Percentiles rank a stretch among this genome's conserved stretches.
Evolutionary conservation across 1,140 invertebrate species (phyloP).

Genomic region (Sinonovacula constricta): DNA sequence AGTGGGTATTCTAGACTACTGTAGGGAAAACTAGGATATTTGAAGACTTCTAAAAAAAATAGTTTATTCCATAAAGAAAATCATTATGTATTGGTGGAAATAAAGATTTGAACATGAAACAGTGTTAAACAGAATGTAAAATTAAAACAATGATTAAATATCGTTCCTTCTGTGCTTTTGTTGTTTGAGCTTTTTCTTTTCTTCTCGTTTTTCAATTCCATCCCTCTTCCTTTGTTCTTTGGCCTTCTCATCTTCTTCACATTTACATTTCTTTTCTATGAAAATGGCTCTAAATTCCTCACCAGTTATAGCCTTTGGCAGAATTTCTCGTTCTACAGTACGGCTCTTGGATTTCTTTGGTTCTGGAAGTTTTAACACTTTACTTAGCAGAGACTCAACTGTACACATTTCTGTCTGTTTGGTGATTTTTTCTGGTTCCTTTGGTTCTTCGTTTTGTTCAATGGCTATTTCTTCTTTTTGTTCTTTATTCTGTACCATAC

Average conservation of each 20-base stretch:
- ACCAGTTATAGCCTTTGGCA: conserved; percentile 6
- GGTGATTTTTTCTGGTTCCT: too few species aligned
- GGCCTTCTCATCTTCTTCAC: not conserved
- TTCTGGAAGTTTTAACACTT: not conserved
- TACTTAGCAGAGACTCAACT: not conserved
- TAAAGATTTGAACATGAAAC: too few species aligned
- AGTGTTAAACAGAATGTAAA: too few species aligned
- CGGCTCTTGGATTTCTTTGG: not conserved
- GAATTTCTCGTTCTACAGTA: conserved; percentile 5
- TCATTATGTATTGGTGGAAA: too few species aligned
- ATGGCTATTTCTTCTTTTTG: not conserved
- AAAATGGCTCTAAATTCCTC: conserved; percentile 10
- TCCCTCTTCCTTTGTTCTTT: not conserved
- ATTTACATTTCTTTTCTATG: conserved; percentile 7
- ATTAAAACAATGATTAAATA: too few species aligned
- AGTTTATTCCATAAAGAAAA: too few species aligned
- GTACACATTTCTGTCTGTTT: too few species aligned
- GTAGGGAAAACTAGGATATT: too few species aligned
- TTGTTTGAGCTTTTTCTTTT: not conserved
- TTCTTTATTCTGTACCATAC: too few species aligned
- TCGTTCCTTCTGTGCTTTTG: not conserved
- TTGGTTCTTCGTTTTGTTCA: not conserved
- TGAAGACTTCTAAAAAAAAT: too few species aligned
- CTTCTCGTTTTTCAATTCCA: not conserved
- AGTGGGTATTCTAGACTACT: too few species aligned